Evolutionary conservation across 2,888 invertebrate species (phyloP).

Genomic region (Neria commutata): DNA sequence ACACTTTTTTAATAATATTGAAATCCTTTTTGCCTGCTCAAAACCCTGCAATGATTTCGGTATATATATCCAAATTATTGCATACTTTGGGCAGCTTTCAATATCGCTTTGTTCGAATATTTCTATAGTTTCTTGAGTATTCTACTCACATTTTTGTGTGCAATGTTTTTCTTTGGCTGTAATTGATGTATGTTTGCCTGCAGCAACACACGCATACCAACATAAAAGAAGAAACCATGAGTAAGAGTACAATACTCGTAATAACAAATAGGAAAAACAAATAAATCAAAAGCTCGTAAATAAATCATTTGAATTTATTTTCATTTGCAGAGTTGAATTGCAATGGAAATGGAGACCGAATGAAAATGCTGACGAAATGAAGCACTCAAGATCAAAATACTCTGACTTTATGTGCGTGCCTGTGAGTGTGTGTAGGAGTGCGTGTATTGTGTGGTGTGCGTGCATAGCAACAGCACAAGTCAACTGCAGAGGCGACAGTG

Average conservation of each 20-base stretch:
- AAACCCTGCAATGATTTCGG: no score
- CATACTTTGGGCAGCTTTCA: no score
- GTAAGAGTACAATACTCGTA: no score
- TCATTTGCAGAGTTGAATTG: background rate
- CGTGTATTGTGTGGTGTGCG: background rate
- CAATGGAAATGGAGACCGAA: background rate
- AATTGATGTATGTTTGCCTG: background rate
- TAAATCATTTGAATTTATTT: conserved; percentile 53
- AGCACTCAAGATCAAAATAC: background rate
- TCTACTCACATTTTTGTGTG: no score
- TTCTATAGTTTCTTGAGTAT: no score
- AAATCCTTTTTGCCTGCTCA: no score
- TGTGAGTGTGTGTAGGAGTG: background rate
- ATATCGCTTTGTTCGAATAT: no score
- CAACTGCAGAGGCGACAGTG: background rate
- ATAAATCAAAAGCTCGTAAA: conserved; percentile 58
- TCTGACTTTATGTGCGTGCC: background rate
- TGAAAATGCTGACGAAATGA: conserved; percentile 1
- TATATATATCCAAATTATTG: no score
- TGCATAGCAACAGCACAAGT: background rate
- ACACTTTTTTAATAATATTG: no score
- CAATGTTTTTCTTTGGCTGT: no score
- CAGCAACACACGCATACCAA: background rate
- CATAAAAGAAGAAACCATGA: conserved; percentile 8
- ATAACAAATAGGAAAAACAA: conserved; percentile 45